Evolutionary conservation across 2,113 vertebrate genomes (phyloP).

Genomic region (Cinclus mexicanus): DNA sequence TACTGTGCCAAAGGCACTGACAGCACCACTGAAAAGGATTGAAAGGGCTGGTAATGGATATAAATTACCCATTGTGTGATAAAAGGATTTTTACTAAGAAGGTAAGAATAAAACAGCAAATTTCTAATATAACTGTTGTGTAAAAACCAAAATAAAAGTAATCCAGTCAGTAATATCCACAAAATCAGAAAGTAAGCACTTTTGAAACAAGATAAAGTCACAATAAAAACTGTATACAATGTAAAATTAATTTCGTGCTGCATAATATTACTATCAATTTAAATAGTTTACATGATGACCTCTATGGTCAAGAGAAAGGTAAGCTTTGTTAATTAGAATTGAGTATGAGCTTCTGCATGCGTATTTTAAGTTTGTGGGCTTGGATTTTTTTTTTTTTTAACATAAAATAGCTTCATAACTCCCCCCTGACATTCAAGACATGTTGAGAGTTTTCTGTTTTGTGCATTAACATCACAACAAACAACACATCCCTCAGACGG

Average conservation of each 20-base stretch:
- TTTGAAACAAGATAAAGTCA: slow-evolving; percentile 78
- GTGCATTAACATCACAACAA: neutral
- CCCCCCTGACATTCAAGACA: neutral
- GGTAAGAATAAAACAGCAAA: slow-evolving; percentile 99
- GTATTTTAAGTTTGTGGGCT: slow-evolving; percentile 26
- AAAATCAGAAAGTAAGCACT: slow-evolving; percentile 82
- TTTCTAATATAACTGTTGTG: slow-evolving; percentile 90
- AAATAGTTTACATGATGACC: slow-evolving; percentile 70
- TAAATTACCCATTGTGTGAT: slow-evolving; percentile 99
- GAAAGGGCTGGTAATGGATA: slow-evolving; percentile 99
- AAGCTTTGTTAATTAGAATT: slow-evolving; percentile 62
- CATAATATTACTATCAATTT: slow-evolving; percentile 74
- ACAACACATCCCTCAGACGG: neutral
- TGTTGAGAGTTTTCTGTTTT: neutral
- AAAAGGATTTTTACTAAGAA: slow-evolving; percentile 99
- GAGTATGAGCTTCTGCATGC: neutral
- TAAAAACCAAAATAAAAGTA: slow-evolving; percentile 92
- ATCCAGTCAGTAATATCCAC: slow-evolving; percentile 82
- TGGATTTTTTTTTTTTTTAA: neutral
- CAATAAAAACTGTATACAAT: slow-evolving; percentile 71
- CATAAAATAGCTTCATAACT: neutral
- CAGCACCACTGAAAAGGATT: slow-evolving; percentile 99
- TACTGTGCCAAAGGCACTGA: slow-evolving; percentile 99
- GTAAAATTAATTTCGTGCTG: slow-evolving; percentile 77
- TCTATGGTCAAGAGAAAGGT: slow-evolving; percentile 65